Base-by-base conservation (phyloP, 2,888 invertebrate genomes). In the Tipula vernalis region DNA sequence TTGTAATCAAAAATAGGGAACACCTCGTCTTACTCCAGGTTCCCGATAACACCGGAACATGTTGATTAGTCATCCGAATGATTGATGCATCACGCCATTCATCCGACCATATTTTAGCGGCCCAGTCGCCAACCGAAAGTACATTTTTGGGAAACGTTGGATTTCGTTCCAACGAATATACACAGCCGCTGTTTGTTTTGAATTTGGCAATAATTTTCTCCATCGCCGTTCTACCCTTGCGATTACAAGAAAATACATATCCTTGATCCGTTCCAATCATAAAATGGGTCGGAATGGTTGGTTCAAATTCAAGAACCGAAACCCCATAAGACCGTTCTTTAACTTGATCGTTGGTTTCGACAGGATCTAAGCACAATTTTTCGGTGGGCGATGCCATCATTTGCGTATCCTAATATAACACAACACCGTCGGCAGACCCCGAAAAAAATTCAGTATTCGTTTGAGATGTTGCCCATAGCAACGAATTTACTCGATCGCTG, bases 131-230 rank as follows among this genome's bases (percentile, higher is more conserved):
- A 3, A 98, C 95, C 0, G 98, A 97, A 86, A 99, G 92, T 90
- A 99, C 98, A 91, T 98, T 98, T 92, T 99, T 99, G 0, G 98
- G 94, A 91, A 98, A 98, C 5, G 96, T 96, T 0, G 98, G 97
- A 92, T 99, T 99, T 87, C 99, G 93, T 90, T 98, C 96, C 8
- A 98, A 93, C 12, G 97, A 94, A 89, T 97, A 95, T 0, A 99
- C 96, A 0, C 98, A 98, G 0, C 98, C 98, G 1, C 10, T 1
- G 10, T 84, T 36, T 5, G 41, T 41, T 39, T n/a, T 13, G n/a
- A 92, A 92, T 88, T 91, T 91, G 36, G 93, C 93, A 28, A 95
- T 94, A 89, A 97, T 94, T 90, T 96, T 96, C 90, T 97, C 97
- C 86, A 93, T 92, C 0, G 96, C 94, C 0, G 95, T 95, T 91